These are phyloP conservation scores for Metridium senile DNA, from an alignment of 92 coral and sea anemone species.

Conservation along the genomic window DNA sequence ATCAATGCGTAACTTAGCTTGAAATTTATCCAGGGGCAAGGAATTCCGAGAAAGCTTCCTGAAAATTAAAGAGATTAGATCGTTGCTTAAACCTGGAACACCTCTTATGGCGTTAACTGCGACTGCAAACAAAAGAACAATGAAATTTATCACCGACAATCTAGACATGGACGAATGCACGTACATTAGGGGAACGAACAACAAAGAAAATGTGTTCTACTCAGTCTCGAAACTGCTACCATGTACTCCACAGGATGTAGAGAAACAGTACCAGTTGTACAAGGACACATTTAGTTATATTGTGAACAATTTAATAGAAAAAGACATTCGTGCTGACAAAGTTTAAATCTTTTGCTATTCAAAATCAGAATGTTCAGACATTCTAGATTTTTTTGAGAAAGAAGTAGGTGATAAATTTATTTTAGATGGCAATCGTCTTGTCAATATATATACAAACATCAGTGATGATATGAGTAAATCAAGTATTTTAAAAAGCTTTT, in stretches of 20 bases:
- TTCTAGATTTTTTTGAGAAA: conserved; percentile 44
- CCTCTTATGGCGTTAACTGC: conserved; percentile 52
- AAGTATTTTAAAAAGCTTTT: conserved; percentile 26
- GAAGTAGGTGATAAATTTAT: conserved; percentile 15
- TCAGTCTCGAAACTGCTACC: conserved; percentile 24
- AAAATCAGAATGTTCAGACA: conserved; percentile 28
- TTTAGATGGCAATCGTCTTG: not conserved
- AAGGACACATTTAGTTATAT: conserved; percentile 22
- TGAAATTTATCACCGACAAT: not conserved
- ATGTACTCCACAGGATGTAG: conserved; percentile 27
- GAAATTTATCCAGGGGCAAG: not conserved
- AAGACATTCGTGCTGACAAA: conserved; percentile 18
- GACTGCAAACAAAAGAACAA: conserved; percentile 39
- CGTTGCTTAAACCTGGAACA: conserved; percentile 33
- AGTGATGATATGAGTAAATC: conserved; percentile 22
- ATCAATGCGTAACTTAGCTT: not conserved
- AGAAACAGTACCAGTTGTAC: conserved; percentile 22
- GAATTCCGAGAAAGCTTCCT: conserved; percentile 40
- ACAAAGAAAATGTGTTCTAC: conserved; percentile 28
- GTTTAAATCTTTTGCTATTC: conserved; percentile 31
- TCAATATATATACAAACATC: conserved; percentile 9
- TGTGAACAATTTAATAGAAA: conserved; percentile 14
- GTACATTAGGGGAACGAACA: conserved; percentile 10
- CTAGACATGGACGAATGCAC: conserved; percentile 22
- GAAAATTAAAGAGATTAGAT: conserved; percentile 30